These are phyloP conservation scores for Antennarius striatus DNA, from an alignment of 2,113 vertebrate species.

Conservation along the genomic window DNA sequence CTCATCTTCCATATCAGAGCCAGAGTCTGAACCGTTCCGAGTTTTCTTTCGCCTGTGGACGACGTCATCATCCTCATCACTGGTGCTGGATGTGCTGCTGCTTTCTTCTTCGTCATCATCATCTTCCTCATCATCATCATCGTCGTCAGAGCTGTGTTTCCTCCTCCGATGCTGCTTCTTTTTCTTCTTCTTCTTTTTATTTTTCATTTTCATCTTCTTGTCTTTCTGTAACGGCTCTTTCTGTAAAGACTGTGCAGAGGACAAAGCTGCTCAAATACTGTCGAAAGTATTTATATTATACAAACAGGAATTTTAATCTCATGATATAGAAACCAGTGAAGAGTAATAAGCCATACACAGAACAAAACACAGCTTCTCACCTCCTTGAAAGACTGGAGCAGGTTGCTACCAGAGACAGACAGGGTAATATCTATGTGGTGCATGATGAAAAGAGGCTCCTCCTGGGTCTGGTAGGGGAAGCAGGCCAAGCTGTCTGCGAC, in stretches of 20 bases:
- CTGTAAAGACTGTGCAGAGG: slow-evolving; percentile 83
- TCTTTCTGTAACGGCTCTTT: slow-evolving; percentile 81
- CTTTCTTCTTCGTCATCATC: slow-evolving; percentile 64
- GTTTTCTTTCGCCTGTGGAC: slow-evolving; percentile 78
- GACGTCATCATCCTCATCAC: slow-evolving; percentile 82
- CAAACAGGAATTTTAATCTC: neutral
- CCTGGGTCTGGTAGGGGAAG: slow-evolving; percentile 97
- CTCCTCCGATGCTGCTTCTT: slow-evolving; percentile 67
- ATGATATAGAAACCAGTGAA: neutral
- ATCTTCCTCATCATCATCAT: slow-evolving; percentile 2
- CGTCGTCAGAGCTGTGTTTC: slow-evolving; percentile 78
- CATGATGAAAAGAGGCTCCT: slow-evolving; percentile 99
- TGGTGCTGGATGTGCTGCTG: slow-evolving; percentile 70
- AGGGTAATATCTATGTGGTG: slow-evolving; percentile 98
- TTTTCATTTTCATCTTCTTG: slow-evolving; percentile 62
- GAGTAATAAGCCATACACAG: neutral
- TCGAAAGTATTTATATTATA: neutral
- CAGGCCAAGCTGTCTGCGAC: slow-evolving; percentile 98
- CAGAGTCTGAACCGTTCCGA: slow-evolving; percentile 74
- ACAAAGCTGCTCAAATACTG: neutral
- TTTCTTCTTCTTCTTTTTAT: slow-evolving; percentile 73
- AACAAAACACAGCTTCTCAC: slow-evolving; percentile 73
- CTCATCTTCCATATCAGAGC: slow-evolving; percentile 88
- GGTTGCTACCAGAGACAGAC: slow-evolving; percentile 97
- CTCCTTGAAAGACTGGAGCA: slow-evolving; percentile 98